phyloP scores from a whole-genome alignment of 2,888 invertebrate genomes.

The Helicoverpa assulta region DNA sequence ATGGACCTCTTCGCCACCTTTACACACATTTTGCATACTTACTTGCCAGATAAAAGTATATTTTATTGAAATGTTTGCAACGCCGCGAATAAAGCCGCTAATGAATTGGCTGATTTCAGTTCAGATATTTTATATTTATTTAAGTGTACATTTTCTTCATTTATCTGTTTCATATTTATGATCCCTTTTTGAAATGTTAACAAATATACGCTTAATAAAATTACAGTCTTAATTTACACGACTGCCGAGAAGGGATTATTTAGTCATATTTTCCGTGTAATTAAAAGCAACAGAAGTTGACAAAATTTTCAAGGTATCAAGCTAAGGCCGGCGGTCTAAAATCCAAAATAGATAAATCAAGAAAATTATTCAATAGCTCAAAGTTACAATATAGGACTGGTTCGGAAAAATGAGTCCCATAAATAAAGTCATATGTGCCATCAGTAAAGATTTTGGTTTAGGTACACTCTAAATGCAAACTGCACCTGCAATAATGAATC shows the following conservation, averaged over 20 bases:
- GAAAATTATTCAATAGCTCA: no score
- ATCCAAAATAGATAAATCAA: no score
- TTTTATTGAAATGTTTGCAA: constrained; percentile 78
- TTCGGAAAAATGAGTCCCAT: no score
- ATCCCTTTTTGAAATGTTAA: background rate
- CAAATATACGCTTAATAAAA: background rate
- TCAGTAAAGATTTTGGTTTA: background rate
- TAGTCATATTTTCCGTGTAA: background rate
- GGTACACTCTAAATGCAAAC: background rate
- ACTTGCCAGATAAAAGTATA: constrained; percentile 77
- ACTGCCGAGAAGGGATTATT: background rate
- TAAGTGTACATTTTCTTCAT: background rate
- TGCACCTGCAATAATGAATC: background rate
- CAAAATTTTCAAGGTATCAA: no score
- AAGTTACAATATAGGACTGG: no score
- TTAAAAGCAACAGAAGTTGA: background rate
- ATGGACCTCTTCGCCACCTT: constrained; percentile 75
- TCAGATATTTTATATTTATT: background rate
- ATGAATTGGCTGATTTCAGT: constrained; percentile 52
- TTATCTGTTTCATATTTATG: background rate
- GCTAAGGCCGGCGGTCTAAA: no score
- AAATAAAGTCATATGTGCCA: background rate
- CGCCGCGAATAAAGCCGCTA: constrained; percentile 68
- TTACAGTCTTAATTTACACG: background rate
- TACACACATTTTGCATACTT: constrained; percentile 80